Evolutionary conservation across 2,888 invertebrate genomes (phyloP).

Genomic region (Pycnomerus fuliginosus): DNA sequence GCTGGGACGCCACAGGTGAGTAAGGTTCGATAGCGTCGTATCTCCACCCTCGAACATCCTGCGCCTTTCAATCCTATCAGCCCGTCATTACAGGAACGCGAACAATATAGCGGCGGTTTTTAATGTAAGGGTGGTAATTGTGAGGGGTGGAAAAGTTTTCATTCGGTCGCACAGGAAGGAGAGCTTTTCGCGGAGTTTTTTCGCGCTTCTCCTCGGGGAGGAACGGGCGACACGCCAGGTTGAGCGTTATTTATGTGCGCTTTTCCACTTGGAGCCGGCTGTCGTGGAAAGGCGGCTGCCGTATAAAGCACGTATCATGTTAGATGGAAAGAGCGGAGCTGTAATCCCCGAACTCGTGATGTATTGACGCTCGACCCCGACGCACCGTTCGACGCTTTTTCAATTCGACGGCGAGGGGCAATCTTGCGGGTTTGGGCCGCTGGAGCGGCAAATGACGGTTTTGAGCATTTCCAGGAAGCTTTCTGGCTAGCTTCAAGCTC

Average conservation of each 20-base stretch:
- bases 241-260: constrained; percentile 54
- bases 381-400: constrained; percentile 15
- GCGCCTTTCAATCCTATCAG: constrained; percentile 35
- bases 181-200: constrained; percentile 23
- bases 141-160: constrained; percentile 25
- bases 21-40: constrained; percentile 31
- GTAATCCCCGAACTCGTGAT: constrained; percentile 50
- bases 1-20: constrained; percentile 16
- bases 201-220: constrained; percentile 28
- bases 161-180: constrained; percentile 18
- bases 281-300: constrained; percentile 44
- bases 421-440: too few species aligned
- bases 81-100: constrained; percentile 26
- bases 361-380: constrained; percentile 42
- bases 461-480: too few species aligned
- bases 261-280: constrained; percentile 49
- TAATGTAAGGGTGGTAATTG: constrained; percentile 21
- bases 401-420: too few species aligned
- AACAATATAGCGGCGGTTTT: constrained; percentile 19
- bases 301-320: constrained; percentile 52
- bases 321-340: constrained; percentile 44
- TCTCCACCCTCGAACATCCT: constrained; percentile 26
- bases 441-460: too few species aligned
- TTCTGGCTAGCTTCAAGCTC: too few species aligned
- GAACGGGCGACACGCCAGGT: constrained; percentile 46